phyloP scores from a whole-genome alignment of 92 coral and sea anemone genomes.

The Heteractis magnifica region DNA sequence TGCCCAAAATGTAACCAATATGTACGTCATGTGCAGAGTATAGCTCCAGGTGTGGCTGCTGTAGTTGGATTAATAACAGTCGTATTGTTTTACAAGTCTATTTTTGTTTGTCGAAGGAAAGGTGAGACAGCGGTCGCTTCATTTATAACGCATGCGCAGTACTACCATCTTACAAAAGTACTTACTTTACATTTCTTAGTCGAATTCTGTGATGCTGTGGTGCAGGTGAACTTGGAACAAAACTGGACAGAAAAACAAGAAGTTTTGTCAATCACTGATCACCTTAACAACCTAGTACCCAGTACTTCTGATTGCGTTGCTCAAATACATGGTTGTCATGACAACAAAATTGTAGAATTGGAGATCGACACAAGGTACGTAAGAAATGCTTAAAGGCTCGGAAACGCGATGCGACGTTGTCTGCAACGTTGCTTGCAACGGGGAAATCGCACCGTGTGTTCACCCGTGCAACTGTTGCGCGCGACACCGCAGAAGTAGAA shows the following conservation, averaged over 20 bases:
- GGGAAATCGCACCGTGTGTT: too few relatives aligned
- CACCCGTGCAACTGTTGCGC: too few relatives aligned
- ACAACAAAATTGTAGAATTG: not conserved
- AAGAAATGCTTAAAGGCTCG: too few relatives aligned
- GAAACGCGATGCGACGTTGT: too few relatives aligned
- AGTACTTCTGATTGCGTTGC: slow-evolving; percentile 21
- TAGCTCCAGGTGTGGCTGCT: slow-evolving; percentile 81
- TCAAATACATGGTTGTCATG: slow-evolving; percentile 17
- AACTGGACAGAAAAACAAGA: not conserved
- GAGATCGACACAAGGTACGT: slow-evolving; percentile 19
- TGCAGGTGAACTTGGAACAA: slow-evolving; percentile 22
- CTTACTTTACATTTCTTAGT: not conserved
- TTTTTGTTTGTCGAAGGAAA: slow-evolving; percentile 58
- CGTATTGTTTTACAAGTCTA: slow-evolving; percentile 65
- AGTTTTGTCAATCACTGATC: not conserved
- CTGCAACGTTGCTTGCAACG: too few relatives aligned
- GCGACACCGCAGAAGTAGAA: too few relatives aligned
- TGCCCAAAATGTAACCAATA: slow-evolving; percentile 47
- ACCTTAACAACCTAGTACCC: not conserved
- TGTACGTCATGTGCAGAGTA: slow-evolving; percentile 71
- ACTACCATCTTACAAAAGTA: not conserved
- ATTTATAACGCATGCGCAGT: not conserved
- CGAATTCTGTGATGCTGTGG: slow-evolving; percentile 9
- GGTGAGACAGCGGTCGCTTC: slow-evolving; percentile 34
- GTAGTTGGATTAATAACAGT: slow-evolving; percentile 56